A percentile compares a stretch with the other conserved stretches of the same genome.
phyloP scores from a whole-genome alignment of 2,797 vertebrate species.

The Bovichtus diacanthus region DNA sequence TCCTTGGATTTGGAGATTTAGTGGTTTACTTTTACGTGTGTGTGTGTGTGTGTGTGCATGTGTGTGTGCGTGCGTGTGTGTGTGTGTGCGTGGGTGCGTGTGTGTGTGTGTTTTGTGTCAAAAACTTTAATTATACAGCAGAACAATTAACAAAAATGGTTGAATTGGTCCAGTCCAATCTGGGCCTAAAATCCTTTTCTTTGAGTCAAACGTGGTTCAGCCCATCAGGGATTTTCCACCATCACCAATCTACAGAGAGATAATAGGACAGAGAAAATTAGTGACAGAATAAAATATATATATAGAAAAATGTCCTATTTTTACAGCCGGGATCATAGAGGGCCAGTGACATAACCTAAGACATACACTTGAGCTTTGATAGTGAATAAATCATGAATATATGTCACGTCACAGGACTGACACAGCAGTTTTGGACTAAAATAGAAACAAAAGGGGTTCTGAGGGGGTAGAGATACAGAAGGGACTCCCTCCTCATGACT shows the following conservation, averaged over 20 bases:
- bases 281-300: neutral
- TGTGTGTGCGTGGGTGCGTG: conserved; percentile 1
- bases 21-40: neutral
- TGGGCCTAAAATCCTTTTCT: neutral
- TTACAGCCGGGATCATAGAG: neutral
- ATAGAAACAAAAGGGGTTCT: neutral
- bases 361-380: neutral
- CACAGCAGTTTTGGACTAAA: conserved; percentile 43
- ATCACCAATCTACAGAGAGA: conserved; percentile 52
- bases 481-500: conserved; percentile 55
- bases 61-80: neutral
- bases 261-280: conserved; percentile 41
- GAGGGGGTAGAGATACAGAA: neutral
- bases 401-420: conserved; percentile 33
- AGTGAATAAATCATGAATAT: neutral
- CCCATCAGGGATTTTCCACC: conserved; percentile 15
- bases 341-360: neutral
- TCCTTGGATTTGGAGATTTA: conserved; percentile 13
- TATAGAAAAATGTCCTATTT: neutral
- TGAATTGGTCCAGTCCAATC: neutral
- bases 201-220: neutral
- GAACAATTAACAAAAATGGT: neutral
- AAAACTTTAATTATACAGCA: neutral
- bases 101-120: neutral
- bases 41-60: neutral